Conservation (phyloP, 2,113 vertebrate genomes). For the Taxidea taxus region DNA sequence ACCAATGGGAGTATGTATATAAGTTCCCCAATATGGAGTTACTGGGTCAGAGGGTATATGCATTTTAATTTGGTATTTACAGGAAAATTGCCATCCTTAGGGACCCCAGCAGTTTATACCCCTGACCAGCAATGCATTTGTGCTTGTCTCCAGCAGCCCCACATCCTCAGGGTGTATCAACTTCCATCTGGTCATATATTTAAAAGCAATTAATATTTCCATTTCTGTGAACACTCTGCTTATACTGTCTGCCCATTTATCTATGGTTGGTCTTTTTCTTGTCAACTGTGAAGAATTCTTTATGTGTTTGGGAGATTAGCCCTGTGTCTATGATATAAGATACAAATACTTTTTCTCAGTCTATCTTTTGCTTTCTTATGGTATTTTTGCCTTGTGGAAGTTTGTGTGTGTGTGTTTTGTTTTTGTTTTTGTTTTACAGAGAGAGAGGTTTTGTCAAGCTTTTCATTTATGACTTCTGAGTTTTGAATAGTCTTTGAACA, state of each 20-base stretch:
- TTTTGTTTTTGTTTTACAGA: background rate
- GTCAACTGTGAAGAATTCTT: background rate
- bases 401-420: too few relatives aligned
- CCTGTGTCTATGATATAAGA: background rate
- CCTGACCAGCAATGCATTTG: background rate
- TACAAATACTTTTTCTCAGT: background rate
- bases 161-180: too few relatives aligned
- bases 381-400: background rate
- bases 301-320: background rate
- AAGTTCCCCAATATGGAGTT: background rate
- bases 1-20: background rate
- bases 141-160: background rate
- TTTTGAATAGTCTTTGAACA: conserved; percentile 5
- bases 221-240: background rate
- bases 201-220: background rate
- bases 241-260: background rate
- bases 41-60: background rate
- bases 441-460: background rate
- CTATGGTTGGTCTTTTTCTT: background rate
- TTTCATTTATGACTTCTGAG: background rate
- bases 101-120: background rate
- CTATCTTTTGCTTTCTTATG: background rate
- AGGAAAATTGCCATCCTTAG: background rate
- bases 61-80: conserved; percentile 10
- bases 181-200: background rate